These are phyloP conservation scores for Pogonocichla stellata DNA, from an alignment of 2,113 vertebrate species.

Conservation along the genomic window DNA sequence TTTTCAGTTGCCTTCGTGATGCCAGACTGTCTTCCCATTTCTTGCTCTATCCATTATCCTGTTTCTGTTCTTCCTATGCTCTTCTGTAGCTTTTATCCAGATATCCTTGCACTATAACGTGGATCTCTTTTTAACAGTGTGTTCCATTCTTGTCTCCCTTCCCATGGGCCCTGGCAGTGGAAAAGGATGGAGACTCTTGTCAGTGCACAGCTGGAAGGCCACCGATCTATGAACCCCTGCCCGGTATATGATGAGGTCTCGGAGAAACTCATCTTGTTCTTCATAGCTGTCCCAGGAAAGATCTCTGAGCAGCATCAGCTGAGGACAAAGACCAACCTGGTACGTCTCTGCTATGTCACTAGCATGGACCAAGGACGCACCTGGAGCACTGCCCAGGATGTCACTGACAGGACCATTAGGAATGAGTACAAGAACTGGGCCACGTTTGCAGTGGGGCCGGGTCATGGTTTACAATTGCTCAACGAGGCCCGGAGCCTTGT, in stretches of 20 bases:
- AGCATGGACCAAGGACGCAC: slow-evolving; percentile 80
- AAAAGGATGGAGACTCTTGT: slow-evolving; percentile 37
- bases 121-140: neutral
- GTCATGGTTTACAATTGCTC: slow-evolving; percentile 85
- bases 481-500: slow-evolving; percentile 70
- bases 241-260: slow-evolving; percentile 63
- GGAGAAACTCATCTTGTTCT: slow-evolving; percentile 83
- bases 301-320: slow-evolving; percentile 85
- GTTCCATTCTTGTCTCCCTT: neutral
- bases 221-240: slow-evolving; percentile 77
- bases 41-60: neutral
- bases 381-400: slow-evolving; percentile 80
- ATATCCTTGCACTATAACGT: fast-evolving
- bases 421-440: slow-evolving; percentile 76
- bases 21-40: neutral
- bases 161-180: slow-evolving; percentile 49
- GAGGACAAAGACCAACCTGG: slow-evolving; percentile 78
- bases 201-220: slow-evolving; percentile 58
- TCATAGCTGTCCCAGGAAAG: slow-evolving; percentile 82
- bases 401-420: slow-evolving; percentile 77
- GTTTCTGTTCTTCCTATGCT: neutral
- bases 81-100: neutral
- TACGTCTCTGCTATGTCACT: slow-evolving; percentile 82
- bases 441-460: slow-evolving; percentile 88
- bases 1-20: neutral